Evolutionary conservation across 2,888 invertebrate species (phyloP).

Genomic region (Lycophotia porphyrea): DNA sequence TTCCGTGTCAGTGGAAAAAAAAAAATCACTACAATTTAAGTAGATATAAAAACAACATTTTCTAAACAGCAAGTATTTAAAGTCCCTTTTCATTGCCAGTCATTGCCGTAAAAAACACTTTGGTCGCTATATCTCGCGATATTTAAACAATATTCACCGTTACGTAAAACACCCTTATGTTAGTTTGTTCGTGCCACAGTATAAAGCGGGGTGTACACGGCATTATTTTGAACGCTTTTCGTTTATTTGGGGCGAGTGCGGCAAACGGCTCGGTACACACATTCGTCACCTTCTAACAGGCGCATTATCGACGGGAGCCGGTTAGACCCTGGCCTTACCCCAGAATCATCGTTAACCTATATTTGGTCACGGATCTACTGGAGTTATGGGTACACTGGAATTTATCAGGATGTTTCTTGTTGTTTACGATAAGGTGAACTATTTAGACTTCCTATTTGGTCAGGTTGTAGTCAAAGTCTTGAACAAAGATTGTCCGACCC

Average conservation of each 20-base stretch:
- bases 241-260: slow-evolving; percentile 51
- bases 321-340: slow-evolving; percentile 33
- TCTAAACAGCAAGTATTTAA: neutral
- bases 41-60: neutral
- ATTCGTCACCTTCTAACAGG: slow-evolving; percentile 57
- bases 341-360: slow-evolving; percentile 52
- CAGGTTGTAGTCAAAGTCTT: neutral
- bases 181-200: slow-evolving; percentile 15
- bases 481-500: neutral
- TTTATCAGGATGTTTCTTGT: slow-evolving; percentile 1
- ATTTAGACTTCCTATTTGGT: neutral
- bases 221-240: slow-evolving; percentile 62
- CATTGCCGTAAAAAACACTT: neutral
- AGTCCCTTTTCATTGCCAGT: neutral
- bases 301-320: slow-evolving; percentile 49
- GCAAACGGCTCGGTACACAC: slow-evolving; percentile 50
- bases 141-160: neutral
- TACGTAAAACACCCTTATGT: slow-evolving; percentile 3
- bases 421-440: neutral
- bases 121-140: neutral
- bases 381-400: slow-evolving; percentile 8
- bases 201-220: slow-evolving; percentile 30
- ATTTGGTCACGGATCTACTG: slow-evolving; percentile 34
- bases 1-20: neutral
- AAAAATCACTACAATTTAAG: neutral